phyloP scores from a whole-genome alignment of 23 tunicate genomes.

The Trididemnum clinides region DNA sequence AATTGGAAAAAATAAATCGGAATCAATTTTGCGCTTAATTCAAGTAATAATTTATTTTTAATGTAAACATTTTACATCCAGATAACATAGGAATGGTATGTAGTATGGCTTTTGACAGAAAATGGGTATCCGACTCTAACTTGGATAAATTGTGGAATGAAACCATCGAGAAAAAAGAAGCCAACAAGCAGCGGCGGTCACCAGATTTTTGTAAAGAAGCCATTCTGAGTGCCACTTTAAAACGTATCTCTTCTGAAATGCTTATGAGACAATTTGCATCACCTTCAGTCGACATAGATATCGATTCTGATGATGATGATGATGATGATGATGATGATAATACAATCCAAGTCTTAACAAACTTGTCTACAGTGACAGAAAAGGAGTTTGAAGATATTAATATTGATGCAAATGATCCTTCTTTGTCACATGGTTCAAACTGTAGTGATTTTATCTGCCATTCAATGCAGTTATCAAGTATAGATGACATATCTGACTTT shows the following conservation, averaged over 20 bases:
- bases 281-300: constrained; percentile 5
- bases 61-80: no score
- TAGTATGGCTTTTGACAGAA: constrained; percentile 85
- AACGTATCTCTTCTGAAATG: constrained; percentile 85
- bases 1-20: no score
- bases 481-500: not conserved
- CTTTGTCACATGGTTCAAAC: not conserved
- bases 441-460: not conserved
- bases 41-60: no score
- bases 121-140: constrained; percentile 93
- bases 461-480: not conserved
- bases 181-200: constrained; percentile 81
- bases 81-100: constrained; percentile 47
- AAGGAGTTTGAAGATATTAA: constrained; percentile 12
- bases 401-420: not conserved
- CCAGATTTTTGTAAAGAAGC: constrained; percentile 97
- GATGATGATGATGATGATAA: constrained; percentile 17
- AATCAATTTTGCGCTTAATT: no score
- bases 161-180: constrained; percentile 90
- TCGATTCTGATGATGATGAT: constrained; percentile 44
- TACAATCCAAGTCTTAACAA: not conserved
- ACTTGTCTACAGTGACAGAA: constrained; percentile 22
- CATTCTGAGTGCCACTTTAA: constrained; percentile 80
- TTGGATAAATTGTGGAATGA: constrained; percentile 86
- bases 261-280: constrained; percentile 37